Evolutionary conservation across 2,888 invertebrate species (phyloP), one percentile per base, ranked within the genome.

Genomic region (Nomada hirtipes): DNA sequence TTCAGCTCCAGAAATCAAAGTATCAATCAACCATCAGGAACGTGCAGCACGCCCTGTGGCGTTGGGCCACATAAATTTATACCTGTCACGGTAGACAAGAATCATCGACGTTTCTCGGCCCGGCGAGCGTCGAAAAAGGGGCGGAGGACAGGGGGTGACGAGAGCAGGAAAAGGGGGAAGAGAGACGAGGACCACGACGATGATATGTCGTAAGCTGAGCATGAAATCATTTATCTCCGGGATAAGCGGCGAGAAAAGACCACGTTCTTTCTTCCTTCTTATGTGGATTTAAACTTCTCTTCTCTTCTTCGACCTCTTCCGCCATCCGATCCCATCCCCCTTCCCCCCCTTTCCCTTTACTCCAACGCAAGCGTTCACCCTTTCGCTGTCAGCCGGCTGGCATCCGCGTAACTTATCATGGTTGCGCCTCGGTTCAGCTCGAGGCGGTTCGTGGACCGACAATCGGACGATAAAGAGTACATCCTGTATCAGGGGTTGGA

Each of bases 161-260:
- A 69, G 65, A 59, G 76, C 72, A 76, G 57, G 20, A 2, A 4
- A 53, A 72, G 70, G 72, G 78, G 75, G 69, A 79, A 83, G 86
- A 88, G 88, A 86, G 86, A 89, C 82, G 86, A 87, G 87, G 83
- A 88, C 79, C 86, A 82, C 83, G 88, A 86, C 86, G 90, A 91
- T 90, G 91, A 92, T 90, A 90, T 83, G 91, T 89, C 89, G 86
- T 88, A 90, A 93, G 91, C 91, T 88, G 88, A 91, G 91, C 92
- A 90, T 92, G 91, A 92, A 93, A 93, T 93, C 92, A 93, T 93
- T 93, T 92, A 92, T 93, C 93, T 92, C 90, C 84, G 84, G 91
- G 91, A 91, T 93, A 92, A 92, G 89, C 91, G 91, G 88, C 74
- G 81, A 81, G 88, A 87, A 91, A 91, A 87, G 86, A 90, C 89